Conservation (phyloP, 2,888 invertebrate species). For the Drosophila anomalata region DNA sequence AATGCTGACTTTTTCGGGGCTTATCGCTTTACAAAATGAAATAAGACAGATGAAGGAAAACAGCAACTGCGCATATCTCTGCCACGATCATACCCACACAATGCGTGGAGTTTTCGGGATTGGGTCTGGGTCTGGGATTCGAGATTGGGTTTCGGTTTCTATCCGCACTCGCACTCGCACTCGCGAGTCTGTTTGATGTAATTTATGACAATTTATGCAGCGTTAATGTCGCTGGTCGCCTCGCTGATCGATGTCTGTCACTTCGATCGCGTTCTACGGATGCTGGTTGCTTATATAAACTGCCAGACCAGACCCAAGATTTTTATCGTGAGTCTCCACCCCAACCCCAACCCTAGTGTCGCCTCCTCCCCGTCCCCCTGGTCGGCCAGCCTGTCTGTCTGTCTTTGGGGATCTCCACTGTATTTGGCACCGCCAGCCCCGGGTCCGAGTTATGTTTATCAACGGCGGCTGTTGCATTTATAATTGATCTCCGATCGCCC, state of each 20-base stretch:
- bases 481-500: conserved; percentile 63
- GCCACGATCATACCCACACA: conserved; percentile 48
- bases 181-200: conserved; percentile 59
- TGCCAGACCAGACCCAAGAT: conserved; percentile 56
- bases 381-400: conserved; percentile 5
- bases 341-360: neutral
- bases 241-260: conserved; percentile 76
- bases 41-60: conserved; percentile 18
- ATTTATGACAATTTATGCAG: conserved; percentile 83
- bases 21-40: conserved; percentile 57
- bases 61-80: conserved; percentile 53
- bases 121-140: conserved; percentile 3
- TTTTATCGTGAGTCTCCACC: conserved; percentile 54
- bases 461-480: conserved; percentile 67
- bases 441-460: conserved; percentile 63
- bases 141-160: conserved; percentile 38
- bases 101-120: conserved; percentile 53
- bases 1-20: conserved; percentile 73
- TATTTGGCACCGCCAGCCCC: conserved; percentile 70
- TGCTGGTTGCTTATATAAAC: conserved; percentile 77
- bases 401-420: conserved; percentile 52
- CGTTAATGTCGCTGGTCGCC: conserved; percentile 79
- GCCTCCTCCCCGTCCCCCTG: too few relatives aligned
- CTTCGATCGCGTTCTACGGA: conserved; percentile 57
- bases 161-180: conserved; percentile 24